Evolutionary conservation across 2,113 vertebrate species (phyloP), one percentile per base, ranked within the genome.

Genomic region (Suncus etruscus): DNA sequence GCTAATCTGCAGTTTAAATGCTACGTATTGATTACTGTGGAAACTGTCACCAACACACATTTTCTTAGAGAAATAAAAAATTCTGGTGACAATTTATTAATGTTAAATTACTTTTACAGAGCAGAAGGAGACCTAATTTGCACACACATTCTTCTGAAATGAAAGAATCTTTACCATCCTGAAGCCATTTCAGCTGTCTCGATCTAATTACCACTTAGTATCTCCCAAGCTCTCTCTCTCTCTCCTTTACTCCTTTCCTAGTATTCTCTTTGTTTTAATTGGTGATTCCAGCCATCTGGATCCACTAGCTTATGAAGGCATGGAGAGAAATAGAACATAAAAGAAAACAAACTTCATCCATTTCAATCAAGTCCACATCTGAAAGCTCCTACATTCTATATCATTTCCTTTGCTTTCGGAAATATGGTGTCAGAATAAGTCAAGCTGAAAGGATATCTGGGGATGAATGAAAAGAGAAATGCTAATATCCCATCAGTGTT

Each of bases 121-220:
- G 93, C 86, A 94, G 32, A 86, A 94, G 81, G 83, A 77, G 87
- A 29, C 51, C 94, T 94, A 96, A 97, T 93, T 97, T 91, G 92
- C 90, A 96, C 94, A 96, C 82, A 95, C 95, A 97, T 97, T 97
- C 91, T 95, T 97, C 89, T 91, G 78, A 90, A 93, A 93, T 97
- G 96, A 98, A 97, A 96, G 96, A 95, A 97, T 95, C 93, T 31
- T 66, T 94, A 85, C 93, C 97, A 98, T 98, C 97, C 89, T 98
- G 97, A 98, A 97, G 91, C 97, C 83, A 97, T 98, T 98, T 97
- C 92, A 96, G 96, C 96, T 97, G 96, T 97, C 97, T 97, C 93
- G 96, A 96, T 91, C 87, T 98, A 97, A 97, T 97, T 97, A 96
- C 97, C 85, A 48, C 66, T 97, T 94, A 95, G 93, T 97, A 89